A percentile compares a stretch with the other conserved stretches of the same genome.
These are phyloP conservation scores for Rotaria magnacalcarata DNA, from an alignment of 2,888 invertebrate genomes.

Conservation along the genomic window DNA sequence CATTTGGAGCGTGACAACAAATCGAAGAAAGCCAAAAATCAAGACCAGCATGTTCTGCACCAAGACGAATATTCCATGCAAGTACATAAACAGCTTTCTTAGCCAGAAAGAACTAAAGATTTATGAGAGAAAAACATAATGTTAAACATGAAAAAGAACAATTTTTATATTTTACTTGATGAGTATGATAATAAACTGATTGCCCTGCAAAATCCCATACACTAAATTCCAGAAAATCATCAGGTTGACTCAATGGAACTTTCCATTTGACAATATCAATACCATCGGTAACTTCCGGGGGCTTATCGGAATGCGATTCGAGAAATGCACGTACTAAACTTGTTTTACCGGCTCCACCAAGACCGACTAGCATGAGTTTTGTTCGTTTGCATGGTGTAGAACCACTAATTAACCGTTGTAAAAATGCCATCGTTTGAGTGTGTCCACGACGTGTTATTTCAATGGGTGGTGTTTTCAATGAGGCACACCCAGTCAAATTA, in stretches of 20 bases:
- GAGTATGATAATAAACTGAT: conserved; percentile 58
- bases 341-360: conserved; percentile 58
- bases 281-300: conserved; percentile 56
- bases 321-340: conserved; percentile 50
- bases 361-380: conserved; percentile 57
- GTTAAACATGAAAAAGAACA: too few species aligned
- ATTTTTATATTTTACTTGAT: conserved; percentile 51
- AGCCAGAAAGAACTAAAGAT: conserved; percentile 54
- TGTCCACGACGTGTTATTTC: conserved; percentile 55
- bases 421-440: conserved; percentile 53
- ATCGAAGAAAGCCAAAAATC: conserved; percentile 59
- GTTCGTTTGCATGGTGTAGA: conserved; percentile 54
- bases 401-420: conserved; percentile 54
- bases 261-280: conserved; percentile 58
- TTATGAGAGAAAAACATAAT: too few species aligned
- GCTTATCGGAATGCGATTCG: conserved; percentile 47
- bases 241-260: conserved; percentile 13
- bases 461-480: conserved; percentile 55
- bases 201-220: conserved; percentile 59
- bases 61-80: conserved; percentile 58
- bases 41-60: conserved; percentile 58
- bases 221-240: conserved; percentile 9
- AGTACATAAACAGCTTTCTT: conserved; percentile 57
- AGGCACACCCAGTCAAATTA: conserved; percentile 51
- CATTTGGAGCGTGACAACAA: conserved; percentile 58